Conservation (phyloP, 92 coral and sea anemone genomes). For the Epizoanthus stellaris region DNA sequence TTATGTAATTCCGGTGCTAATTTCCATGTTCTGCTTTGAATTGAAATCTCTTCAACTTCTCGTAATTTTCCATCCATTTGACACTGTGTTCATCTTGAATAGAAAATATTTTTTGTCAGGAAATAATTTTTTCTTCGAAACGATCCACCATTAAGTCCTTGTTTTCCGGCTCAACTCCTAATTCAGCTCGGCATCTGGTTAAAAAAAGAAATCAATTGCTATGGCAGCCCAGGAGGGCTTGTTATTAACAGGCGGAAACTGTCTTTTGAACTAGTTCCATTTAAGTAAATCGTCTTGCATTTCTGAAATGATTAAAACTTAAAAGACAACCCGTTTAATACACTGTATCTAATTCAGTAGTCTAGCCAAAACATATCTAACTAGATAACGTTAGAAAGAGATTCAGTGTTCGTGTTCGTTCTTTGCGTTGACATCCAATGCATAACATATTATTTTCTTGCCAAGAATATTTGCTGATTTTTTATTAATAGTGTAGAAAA, state of each 20-base stretch:
- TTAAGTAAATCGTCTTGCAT: not conserved
- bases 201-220: not conserved
- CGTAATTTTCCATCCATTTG: not conserved
- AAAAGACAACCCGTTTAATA: not conserved
- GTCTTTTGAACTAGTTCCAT: conserved; percentile 11
- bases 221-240: not conserved
- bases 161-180: not conserved
- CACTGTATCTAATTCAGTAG: too few species aligned
- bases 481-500: too few species aligned
- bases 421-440: too few species aligned
- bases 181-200: not conserved
- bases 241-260: conserved; percentile 5
- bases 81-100: not conserved
- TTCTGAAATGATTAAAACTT: not conserved
- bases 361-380: too few species aligned
- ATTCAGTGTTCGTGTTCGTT: too few species aligned
- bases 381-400: too few species aligned
- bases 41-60: not conserved
- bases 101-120: not conserved
- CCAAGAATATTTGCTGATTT: too few species aligned
- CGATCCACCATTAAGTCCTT: not conserved
- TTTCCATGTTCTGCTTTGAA: conserved; percentile 19
- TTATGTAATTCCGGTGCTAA: conserved; percentile 3
- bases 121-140: not conserved
- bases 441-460: too few species aligned